These are phyloP conservation scores for Lophotis ruficrista DNA, from an alignment of 2,113 vertebrate genomes.

Conservation along the genomic window DNA sequence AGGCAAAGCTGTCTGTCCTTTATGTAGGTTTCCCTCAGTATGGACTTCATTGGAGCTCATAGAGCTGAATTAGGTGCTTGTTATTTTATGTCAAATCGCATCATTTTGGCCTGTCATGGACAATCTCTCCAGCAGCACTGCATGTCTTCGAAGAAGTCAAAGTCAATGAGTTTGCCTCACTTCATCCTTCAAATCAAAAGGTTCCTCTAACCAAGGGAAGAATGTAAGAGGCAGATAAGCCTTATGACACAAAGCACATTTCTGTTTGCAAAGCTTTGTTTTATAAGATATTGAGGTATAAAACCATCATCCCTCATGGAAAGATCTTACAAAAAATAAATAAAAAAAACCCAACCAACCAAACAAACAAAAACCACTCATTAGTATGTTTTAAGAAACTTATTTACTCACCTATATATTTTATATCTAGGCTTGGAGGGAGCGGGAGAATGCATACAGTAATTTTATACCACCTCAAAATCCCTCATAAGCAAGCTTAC, in stretches of 20 bases:
- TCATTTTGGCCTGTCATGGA: background rate
- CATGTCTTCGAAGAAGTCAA: background rate
- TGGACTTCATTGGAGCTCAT: background rate
- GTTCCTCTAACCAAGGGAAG: background rate
- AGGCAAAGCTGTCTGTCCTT: background rate
- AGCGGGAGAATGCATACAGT: background rate
- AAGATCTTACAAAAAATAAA: background rate
- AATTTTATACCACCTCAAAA: background rate
- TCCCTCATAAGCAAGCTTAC: background rate
- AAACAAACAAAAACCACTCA: background rate
- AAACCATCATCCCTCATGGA: background rate
- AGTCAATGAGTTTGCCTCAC: background rate
- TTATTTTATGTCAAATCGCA: background rate
- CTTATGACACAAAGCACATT: fast-evolving
- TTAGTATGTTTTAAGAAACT: background rate
- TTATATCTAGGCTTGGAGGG: background rate
- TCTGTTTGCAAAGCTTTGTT: background rate
- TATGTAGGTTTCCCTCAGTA: background rate
- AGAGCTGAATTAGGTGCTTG: background rate
- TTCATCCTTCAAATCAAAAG: background rate
- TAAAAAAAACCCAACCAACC: too few relatives aligned
- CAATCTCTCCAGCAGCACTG: background rate
- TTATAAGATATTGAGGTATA: background rate
- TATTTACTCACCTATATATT: background rate
- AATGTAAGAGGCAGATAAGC: background rate